phyloP scores from a whole-genome alignment of 2,113 vertebrate genomes.

The Brachionichthys hirsutus region DNA sequence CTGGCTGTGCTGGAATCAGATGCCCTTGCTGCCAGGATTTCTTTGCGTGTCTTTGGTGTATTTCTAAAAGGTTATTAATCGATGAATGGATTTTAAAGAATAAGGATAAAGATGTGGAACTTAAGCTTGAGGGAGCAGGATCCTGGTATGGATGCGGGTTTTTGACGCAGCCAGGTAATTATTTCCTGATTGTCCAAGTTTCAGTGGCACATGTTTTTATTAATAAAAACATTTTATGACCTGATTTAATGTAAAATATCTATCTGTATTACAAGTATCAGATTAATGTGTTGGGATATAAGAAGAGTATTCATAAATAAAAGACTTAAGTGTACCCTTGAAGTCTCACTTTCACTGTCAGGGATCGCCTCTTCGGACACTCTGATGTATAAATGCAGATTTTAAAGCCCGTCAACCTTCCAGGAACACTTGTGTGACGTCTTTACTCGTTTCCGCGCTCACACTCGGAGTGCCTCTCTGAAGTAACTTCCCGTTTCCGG shows the following conservation, averaged over 20 bases:
- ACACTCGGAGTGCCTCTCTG: conserved; percentile 14
- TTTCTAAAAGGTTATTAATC: no score
- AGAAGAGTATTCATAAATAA: background rate
- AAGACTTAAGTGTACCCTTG: background rate
- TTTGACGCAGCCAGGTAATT: no score
- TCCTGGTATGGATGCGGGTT: no score
- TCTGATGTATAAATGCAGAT: conserved; percentile 28
- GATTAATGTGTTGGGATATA: no score
- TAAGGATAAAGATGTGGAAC: no score
- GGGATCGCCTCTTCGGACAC: conserved; percentile 18
- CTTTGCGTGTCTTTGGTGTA: no score
- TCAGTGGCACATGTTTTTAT: no score
- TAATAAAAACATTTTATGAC: background rate
- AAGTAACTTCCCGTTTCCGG: conserved; percentile 69
- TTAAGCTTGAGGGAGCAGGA: no score
- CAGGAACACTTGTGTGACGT: conserved; percentile 35
- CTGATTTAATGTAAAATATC: background rate
- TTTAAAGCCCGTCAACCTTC: conserved; percentile 27
- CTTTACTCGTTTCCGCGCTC: conserved; percentile 27
- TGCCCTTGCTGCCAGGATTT: no score
- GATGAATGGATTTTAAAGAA: no score
- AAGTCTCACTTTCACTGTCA: conserved; percentile 28
- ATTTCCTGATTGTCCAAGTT: no score
- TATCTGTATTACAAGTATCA: background rate
- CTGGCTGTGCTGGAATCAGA: no score